A percentile compares a stretch with the other conserved stretches of the same genome.
Conservation (phyloP, 2,888 invertebrate species). For the Cryptophagus acutangulus region DNA sequence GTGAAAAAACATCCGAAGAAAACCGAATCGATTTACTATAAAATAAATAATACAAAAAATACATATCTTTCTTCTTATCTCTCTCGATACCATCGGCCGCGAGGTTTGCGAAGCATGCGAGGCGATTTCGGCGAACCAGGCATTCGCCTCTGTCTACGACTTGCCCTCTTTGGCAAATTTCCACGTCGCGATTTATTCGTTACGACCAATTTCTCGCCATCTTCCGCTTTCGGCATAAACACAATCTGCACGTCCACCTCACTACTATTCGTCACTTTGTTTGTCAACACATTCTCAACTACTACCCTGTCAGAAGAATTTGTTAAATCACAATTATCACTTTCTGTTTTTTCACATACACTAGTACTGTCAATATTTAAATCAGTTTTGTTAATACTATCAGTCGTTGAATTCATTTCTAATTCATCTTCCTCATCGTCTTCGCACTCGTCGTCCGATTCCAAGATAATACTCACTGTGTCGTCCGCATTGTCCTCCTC, state of each 20-base stretch:
- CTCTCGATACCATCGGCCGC: conserved; percentile 47
- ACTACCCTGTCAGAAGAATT: conserved; percentile 31
- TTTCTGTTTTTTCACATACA: conserved; percentile 27
- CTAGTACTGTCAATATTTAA: conserved; percentile 20
- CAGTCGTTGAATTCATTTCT: conserved; percentile 17
- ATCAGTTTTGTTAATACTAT: conserved; percentile 13
- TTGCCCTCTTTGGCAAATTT: conserved; percentile 26
- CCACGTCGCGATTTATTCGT: conserved; percentile 15
- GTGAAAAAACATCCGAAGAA: neutral
- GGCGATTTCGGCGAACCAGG: conserved; percentile 44
- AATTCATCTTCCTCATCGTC: conserved; percentile 21
- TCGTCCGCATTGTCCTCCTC: conserved; percentile 10
- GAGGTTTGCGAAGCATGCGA: conserved; percentile 42
- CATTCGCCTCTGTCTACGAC: conserved; percentile 28
- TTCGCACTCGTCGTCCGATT: conserved; percentile 17
- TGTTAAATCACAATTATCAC: conserved; percentile 13
- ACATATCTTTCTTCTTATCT: conserved; percentile 34
- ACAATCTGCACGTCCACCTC: conserved; percentile 2
- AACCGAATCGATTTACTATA: neutral
- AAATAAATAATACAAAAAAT: conserved; percentile 28
- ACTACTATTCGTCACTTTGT: conserved; percentile 35
- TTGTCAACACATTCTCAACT: conserved; percentile 38
- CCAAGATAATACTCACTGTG: conserved; percentile 12
- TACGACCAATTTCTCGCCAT: conserved; percentile 61
- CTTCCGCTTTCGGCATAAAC: too few species aligned